These are phyloP conservation scores for Sceloporus tristichus DNA, from an alignment of 2,113 vertebrate genomes.

Conservation along the genomic window DNA sequence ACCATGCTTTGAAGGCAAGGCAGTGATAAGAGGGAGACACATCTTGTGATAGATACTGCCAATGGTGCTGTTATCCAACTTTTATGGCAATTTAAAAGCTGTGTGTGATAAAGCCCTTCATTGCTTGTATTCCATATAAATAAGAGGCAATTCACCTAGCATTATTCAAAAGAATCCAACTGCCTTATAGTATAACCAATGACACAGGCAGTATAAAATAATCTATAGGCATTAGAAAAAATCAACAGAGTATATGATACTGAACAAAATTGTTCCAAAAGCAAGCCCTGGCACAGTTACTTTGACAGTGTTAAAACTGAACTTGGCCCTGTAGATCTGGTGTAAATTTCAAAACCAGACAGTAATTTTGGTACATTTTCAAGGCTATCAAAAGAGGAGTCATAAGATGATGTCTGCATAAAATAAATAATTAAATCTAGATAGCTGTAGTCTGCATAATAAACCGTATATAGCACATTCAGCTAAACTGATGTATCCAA, in stretches of 20 bases:
- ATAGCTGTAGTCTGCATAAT: conserved; percentile 12
- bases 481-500: conserved; percentile 11
- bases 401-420: conserved; percentile 1
- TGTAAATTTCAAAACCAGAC: conserved; percentile 25
- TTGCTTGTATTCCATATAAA: not conserved
- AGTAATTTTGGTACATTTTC: conserved; percentile 22
- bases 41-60: too few relatives aligned
- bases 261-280: conserved; percentile 9
- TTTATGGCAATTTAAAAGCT: too few relatives aligned
- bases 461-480: conserved; percentile 13
- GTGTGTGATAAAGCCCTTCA: not conserved
- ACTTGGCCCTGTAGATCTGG: conserved; percentile 16
- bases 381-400: conserved; percentile 22
- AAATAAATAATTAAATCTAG: conserved; percentile 1
- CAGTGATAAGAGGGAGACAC: too few relatives aligned
- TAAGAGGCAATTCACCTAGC: not conserved
- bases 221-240: not conserved
- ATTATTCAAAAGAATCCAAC: conserved; percentile 12
- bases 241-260: conserved; percentile 1
- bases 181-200: not conserved
- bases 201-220: conserved; percentile 6
- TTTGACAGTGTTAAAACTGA: conserved; percentile 15
- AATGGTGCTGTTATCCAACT: too few relatives aligned
- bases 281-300: not conserved
- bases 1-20: too few relatives aligned